These are phyloP conservation scores for Orbicella faveolata DNA, from an alignment of 64 coral and sea anemone genomes.

Conservation along the genomic window DNA sequence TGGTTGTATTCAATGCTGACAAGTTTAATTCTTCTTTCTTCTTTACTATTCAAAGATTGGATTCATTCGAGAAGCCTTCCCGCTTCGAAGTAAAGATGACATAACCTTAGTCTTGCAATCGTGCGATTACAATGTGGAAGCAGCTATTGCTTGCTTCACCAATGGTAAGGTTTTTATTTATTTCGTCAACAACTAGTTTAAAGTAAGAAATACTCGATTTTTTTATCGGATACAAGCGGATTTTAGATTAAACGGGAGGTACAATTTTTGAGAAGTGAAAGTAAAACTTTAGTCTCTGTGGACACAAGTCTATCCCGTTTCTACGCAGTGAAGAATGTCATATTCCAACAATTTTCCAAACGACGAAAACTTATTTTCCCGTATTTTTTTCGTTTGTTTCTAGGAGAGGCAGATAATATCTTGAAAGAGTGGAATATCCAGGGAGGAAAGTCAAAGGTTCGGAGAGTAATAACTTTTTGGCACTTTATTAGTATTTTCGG, in stretches of 20 bases:
- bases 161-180: constrained; percentile 56
- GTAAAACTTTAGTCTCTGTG: constrained; percentile 11
- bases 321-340: constrained; percentile 50
- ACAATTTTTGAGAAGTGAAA: background rate
- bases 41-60: constrained; percentile 52
- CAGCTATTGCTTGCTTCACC: constrained; percentile 77
- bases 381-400: constrained; percentile 25
- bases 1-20: background rate
- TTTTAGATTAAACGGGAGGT: background rate
- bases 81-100: constrained; percentile 77
- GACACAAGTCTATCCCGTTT: constrained; percentile 58
- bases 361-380: constrained; percentile 38
- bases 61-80: constrained; percentile 79
- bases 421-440: constrained; percentile 81
- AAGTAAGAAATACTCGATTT: background rate
- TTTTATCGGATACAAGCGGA: background rate
- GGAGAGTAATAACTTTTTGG: background rate
- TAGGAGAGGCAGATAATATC: constrained; percentile 69
- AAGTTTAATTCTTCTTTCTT: constrained; percentile 12
- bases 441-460: constrained; percentile 79
- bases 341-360: constrained; percentile 54
- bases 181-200: background rate
- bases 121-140: constrained; percentile 76
- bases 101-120: constrained; percentile 84
- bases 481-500: constrained; percentile 19